Conservation (phyloP, 2,888 invertebrate genomes). For the Malthinus seriepunctatus region DNA sequence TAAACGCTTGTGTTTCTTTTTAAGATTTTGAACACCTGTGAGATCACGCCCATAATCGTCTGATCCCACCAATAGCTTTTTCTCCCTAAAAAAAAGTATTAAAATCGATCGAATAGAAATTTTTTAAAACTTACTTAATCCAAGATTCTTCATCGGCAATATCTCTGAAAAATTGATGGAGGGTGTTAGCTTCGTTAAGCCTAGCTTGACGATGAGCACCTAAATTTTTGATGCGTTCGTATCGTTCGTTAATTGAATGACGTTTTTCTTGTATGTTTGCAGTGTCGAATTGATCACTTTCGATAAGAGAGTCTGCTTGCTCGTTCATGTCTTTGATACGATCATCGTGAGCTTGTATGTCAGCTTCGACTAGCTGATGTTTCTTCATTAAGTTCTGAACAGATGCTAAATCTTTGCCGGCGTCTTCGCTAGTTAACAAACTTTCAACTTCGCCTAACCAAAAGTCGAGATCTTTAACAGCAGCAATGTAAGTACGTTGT, state of each 20-base stretch:
- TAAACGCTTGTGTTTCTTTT: conserved; percentile 98
- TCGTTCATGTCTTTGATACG: conserved; percentile 92
- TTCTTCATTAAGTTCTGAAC: conserved; percentile 99
- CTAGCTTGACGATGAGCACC: conserved; percentile 91
- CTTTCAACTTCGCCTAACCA: conserved; percentile 99
- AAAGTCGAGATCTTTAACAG: conserved; percentile 99
- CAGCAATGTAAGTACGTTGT: conserved; percentile 98
- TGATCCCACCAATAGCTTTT: conserved; percentile 94
- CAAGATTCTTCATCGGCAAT: conserved; percentile 99
- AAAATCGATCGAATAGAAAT: conserved; percentile 24
- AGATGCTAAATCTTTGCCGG: conserved; percentile 96
- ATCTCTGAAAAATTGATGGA: conserved; percentile 99
- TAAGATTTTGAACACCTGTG: conserved; percentile 96
- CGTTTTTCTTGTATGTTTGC: conserved; percentile 95
- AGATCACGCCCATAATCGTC: conserved; percentile 98
- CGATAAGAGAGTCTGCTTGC: conserved; percentile 94
- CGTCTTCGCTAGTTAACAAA: conserved; percentile 92
- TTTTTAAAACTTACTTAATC: conserved; percentile 75
- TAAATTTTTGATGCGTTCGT: conserved; percentile 89
- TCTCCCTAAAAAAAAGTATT: conserved; percentile 68
- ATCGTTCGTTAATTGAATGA: conserved; percentile 94
- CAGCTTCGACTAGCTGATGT: conserved; percentile 97
- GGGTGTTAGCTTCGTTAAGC: conserved; percentile 93
- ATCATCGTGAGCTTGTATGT: conserved; percentile 96
- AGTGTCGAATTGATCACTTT: conserved; percentile 96